Conservation (phyloP, 2,113 vertebrate genomes). For the Microtus montanus region DNA sequence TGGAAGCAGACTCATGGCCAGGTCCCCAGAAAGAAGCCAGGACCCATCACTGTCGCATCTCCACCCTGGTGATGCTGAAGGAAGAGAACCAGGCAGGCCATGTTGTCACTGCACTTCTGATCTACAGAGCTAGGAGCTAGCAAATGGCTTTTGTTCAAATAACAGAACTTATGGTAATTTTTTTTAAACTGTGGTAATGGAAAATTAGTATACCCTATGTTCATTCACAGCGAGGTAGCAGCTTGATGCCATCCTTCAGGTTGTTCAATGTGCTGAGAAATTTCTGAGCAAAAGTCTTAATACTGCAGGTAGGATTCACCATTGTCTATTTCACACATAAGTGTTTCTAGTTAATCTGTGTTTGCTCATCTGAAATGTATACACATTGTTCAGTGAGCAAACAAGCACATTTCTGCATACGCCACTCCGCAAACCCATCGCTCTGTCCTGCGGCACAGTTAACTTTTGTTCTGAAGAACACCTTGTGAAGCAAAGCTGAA, state of each 20-base stretch:
- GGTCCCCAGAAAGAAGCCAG: background rate
- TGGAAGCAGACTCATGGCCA: background rate
- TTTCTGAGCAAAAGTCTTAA: constrained; percentile 19
- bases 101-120: background rate
- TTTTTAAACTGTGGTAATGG: too few species aligned
- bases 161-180: background rate
- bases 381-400: background rate
- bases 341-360: too few species aligned
- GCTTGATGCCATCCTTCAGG: background rate
- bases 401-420: too few species aligned
- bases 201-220: background rate
- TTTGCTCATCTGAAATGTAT: background rate
- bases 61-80: background rate
- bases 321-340: background rate
- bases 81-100: background rate
- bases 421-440: background rate
- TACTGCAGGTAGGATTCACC: background rate
- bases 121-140: background rate
- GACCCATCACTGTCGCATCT: background rate
- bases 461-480: background rate
- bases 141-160: constrained; percentile 4
- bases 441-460: background rate
- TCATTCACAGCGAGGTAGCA: background rate
- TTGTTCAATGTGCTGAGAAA: background rate
- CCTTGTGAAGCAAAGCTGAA: background rate